Evolutionary conservation across 1,140 invertebrate genomes (phyloP).

Genomic region (Dreissena polymorpha): DNA sequence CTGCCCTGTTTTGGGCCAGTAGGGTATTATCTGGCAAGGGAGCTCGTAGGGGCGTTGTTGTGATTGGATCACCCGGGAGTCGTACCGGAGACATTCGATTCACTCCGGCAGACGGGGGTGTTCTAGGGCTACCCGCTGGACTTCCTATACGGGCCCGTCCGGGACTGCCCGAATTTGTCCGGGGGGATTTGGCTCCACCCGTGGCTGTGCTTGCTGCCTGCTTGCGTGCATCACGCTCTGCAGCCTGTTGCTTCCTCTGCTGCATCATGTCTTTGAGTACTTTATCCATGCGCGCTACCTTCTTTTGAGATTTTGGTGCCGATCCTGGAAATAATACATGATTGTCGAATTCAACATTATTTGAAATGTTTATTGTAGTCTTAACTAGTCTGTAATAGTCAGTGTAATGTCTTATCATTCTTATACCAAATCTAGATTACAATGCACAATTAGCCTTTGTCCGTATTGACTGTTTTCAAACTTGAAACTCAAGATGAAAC

Average conservation of each 20-base stretch:
- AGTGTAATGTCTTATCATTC: neutral
- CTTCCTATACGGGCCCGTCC: constrained; percentile 42
- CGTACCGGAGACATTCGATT: constrained; percentile 46
- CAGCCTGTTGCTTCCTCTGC: constrained; percentile 46
- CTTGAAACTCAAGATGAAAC: neutral
- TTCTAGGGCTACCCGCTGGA: constrained; percentile 43
- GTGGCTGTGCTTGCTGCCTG: neutral
- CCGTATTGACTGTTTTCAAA: neutral
- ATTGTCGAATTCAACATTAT: neutral
- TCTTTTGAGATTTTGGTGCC: constrained; percentile 50
- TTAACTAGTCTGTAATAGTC: neutral
- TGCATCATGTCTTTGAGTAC: constrained; percentile 51
- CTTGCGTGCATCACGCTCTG: constrained; percentile 43
- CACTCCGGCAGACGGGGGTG: constrained; percentile 6
- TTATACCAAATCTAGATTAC: neutral
- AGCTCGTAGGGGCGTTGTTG: constrained; percentile 19
- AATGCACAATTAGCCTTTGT: neutral
- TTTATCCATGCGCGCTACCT: constrained; percentile 45
- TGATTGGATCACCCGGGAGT: constrained; percentile 1
- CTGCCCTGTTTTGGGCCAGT: no score
- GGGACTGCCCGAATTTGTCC: constrained; percentile 23
- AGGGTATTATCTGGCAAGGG: neutral
- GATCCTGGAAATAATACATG: constrained; percentile 34
- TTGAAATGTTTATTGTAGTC: neutral
- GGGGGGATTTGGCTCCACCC: constrained; percentile 41